Base-by-base conservation (phyloP, 2,113 vertebrate genomes). In the Ophiodon elongatus region DNA sequence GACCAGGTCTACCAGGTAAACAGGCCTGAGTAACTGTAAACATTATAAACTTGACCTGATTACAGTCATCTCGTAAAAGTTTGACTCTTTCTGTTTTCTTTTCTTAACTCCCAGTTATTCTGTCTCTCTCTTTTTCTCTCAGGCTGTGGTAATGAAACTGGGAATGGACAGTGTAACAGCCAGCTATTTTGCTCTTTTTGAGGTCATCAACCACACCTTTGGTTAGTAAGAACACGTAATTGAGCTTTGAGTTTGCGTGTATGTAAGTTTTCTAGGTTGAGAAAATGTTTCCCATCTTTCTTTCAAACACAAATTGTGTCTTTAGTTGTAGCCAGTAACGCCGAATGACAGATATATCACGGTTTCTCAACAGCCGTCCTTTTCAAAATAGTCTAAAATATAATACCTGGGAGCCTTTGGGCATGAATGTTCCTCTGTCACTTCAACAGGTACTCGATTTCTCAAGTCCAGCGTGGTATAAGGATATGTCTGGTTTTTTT, bases 1-100 rank as follows among this genome's bases (percentile, higher is more conserved):
- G 98, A 99, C 91, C 98, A 99, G 85, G 98, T 99, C 6, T 99
- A 99, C 91, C 98, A 99, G 97, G 98, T 99, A 95, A 94, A 56
- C 15, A 19, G 21, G 23, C 35, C 31, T 54, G 23, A 50, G 0
- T 52, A 15, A 50, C 14, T n/a, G 4, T 43, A 17, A 39, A 23
- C 6, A 14, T 63, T 64, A 25, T 27, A 31, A 14, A 23, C 2
- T 4, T 10, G 33, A 23, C n/a, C 6, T 21, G 1, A 5, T 62
- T 14, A 29, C 4, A 14, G 17, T 65, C 43, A 33, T 41, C 11
- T 41, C 8, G 0, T 8, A n/a, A 57, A 8, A 43, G 14, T 13
- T 68, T 43, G 17, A 13, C 4, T 21, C 4, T 25, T 45, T 45
- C 33, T n/a, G 9, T 67, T 52, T 29, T 14, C 52, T 14, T 13